A percentile compares a stretch with the other conserved stretches of the same genome.
Evolutionary conservation across 2,113 vertebrate species (phyloP).

Genomic region (Cichladusa arquata): DNA sequence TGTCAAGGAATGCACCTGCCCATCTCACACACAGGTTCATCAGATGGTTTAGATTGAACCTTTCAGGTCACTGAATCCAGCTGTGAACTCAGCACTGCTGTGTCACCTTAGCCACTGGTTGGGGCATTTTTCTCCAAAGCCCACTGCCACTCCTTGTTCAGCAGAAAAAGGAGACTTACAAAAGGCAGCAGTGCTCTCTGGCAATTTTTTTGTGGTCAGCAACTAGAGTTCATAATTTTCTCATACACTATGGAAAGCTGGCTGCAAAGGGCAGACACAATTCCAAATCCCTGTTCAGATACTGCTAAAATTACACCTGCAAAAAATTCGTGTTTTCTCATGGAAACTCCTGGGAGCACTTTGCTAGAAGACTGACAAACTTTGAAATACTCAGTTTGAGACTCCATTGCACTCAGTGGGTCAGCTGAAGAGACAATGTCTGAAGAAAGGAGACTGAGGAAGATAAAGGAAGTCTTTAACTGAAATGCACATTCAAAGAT

Average conservation of each 20-base stretch:
- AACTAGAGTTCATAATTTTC: not conserved
- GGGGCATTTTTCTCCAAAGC: not conserved
- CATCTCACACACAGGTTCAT: not conserved
- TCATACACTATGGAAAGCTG: not conserved
- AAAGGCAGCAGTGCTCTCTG: not conserved
- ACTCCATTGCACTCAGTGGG: not conserved
- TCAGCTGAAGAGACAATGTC: not conserved
- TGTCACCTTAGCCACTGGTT: not conserved
- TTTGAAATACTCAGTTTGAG: not conserved
- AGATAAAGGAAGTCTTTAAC: not conserved
- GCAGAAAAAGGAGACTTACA: not conserved
- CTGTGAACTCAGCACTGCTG: not conserved
- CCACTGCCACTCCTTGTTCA: not conserved
- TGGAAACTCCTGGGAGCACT: not conserved
- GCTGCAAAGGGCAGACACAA: not conserved
- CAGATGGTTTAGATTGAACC: not conserved
- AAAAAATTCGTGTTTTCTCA: not conserved
- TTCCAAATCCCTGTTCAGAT: not conserved
- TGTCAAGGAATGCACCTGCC: fast-evolving
- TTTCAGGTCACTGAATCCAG: not conserved
- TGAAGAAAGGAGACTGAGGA: not conserved
- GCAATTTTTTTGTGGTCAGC: not conserved
- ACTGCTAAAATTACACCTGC: not conserved
- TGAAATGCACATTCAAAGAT: not conserved
- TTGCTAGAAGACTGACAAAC: not conserved